phyloP scores from a whole-genome alignment of 2,888 invertebrate species.

The Polia nebulosa region DNA sequence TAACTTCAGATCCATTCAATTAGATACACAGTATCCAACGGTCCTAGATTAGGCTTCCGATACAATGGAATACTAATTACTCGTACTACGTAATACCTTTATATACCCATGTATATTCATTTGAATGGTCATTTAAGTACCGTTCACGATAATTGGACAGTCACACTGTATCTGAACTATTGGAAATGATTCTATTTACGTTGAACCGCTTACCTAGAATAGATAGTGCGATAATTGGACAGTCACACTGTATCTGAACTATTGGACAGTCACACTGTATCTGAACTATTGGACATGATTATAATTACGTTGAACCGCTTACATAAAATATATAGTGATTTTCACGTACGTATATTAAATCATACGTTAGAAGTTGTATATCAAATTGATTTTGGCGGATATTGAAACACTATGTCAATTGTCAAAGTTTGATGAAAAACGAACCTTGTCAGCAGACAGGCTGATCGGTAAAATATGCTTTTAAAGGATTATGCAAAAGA shows the following conservation, averaged over 20 bases:
- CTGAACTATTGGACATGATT: background rate
- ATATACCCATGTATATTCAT: background rate
- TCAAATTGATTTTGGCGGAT: too few relatives aligned
- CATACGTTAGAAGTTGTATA: too few relatives aligned
- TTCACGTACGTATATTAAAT: too few relatives aligned
- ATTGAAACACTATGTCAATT: too few relatives aligned
- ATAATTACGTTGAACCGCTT: background rate
- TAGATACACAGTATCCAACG: background rate
- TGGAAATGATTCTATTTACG: background rate
- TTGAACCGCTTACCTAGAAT: too few relatives aligned
- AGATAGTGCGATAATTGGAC: background rate
- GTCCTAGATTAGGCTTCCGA: background rate
- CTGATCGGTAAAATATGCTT: too few relatives aligned
- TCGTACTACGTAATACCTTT: background rate
- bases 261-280: background rate
- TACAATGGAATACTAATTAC: constrained; percentile 17
- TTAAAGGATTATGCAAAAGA: too few relatives aligned
- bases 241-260: background rate
- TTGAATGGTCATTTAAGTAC: constrained; percentile 19
- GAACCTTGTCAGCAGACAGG: too few relatives aligned
- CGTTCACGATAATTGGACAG: background rate
- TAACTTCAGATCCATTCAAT: constrained; percentile 6
- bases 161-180: background rate
- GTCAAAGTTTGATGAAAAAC: too few relatives aligned
- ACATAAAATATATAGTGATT: too few relatives aligned